phyloP scores from a whole-genome alignment of 2,113 vertebrate genomes.

The Melanerpes formicivorus region DNA sequence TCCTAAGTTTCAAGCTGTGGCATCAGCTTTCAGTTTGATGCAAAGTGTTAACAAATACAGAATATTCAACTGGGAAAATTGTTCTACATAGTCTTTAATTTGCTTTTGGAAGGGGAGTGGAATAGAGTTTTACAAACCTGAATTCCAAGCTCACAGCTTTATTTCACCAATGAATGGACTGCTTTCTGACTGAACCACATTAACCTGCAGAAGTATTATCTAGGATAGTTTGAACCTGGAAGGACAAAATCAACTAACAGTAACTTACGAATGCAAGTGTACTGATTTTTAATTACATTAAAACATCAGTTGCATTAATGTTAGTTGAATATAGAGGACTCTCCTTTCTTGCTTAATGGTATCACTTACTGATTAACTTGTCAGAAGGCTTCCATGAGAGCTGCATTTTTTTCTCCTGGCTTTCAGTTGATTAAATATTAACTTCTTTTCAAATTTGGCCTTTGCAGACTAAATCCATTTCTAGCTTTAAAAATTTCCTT shows the following conservation, averaged over 20 bases:
- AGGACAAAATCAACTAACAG: not conserved
- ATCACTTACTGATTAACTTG: not conserved
- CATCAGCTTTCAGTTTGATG: not conserved
- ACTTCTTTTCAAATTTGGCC: not conserved
- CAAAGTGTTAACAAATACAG: not conserved
- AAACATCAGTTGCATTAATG: not conserved
- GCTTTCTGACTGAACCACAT: not conserved
- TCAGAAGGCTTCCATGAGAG: not conserved
- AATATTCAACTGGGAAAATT: not conserved
- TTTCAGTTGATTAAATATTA: conserved; percentile 24
- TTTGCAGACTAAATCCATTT: not conserved
- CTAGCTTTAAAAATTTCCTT: not conserved
- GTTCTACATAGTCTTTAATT: not conserved
- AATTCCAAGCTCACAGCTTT: not conserved
- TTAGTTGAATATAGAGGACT: not conserved
- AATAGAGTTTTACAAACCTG: not conserved
- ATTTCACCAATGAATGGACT: not conserved
- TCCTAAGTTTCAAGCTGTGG: not conserved
- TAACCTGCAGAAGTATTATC: not conserved
- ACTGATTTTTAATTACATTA: not conserved
- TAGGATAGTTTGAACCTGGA: not conserved
- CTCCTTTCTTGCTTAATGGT: not conserved
- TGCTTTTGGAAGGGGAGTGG: not conserved
- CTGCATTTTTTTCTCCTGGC: not conserved
- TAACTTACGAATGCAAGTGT: not conserved